Percentiles rank a stretch among this genome's conserved stretches.
These are phyloP conservation scores for Dynastes tityus DNA, from an alignment of 2,888 invertebrate species.

Conservation along the genomic window DNA sequence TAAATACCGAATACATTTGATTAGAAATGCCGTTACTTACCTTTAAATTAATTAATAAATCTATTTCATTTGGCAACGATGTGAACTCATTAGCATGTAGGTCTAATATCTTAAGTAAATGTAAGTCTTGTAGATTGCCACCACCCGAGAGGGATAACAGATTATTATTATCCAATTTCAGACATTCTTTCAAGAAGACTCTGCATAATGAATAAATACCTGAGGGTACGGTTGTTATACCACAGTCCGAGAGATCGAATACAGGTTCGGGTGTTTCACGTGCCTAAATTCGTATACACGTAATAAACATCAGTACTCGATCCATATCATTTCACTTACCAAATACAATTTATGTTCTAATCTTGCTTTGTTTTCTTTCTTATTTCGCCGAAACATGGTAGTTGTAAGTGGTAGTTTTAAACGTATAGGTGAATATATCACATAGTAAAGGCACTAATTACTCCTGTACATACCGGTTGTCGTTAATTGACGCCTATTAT, in stretches of 20 bases:
- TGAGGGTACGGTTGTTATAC: constrained; percentile 81
- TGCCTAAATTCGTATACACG: constrained; percentile 70
- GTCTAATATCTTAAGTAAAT: constrained; percentile 78
- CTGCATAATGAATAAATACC: constrained; percentile 87
- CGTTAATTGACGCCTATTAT: not conserved
- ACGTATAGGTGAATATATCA: constrained; percentile 45
- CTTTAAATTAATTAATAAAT: constrained; percentile 78
- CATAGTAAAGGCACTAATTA: constrained; percentile 53
- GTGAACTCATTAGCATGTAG: constrained; percentile 79
- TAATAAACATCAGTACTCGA: constrained; percentile 17
- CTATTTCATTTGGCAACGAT: constrained; percentile 78
- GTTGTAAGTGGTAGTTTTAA: not conserved
- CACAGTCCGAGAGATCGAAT: constrained; percentile 87
- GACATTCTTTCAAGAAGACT: constrained; percentile 84
- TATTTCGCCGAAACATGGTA: constrained; percentile 66
- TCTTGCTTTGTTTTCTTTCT: constrained; percentile 74
- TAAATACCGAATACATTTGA: constrained; percentile 5
- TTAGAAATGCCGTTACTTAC: constrained; percentile 67
- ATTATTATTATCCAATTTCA: constrained; percentile 80
- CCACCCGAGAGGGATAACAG: constrained; percentile 81
- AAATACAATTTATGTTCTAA: constrained; percentile 60
- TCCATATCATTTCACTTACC: constrained; percentile 64
- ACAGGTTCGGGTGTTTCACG: constrained; percentile 86
- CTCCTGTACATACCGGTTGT: constrained; percentile 2
- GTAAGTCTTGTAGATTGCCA: constrained; percentile 81